Percentiles rank a stretch among this genome's conserved stretches.
Evolutionary conservation across 2,888 invertebrate genomes (phyloP).

Genomic region (Perizoma flavofasciatum): DNA sequence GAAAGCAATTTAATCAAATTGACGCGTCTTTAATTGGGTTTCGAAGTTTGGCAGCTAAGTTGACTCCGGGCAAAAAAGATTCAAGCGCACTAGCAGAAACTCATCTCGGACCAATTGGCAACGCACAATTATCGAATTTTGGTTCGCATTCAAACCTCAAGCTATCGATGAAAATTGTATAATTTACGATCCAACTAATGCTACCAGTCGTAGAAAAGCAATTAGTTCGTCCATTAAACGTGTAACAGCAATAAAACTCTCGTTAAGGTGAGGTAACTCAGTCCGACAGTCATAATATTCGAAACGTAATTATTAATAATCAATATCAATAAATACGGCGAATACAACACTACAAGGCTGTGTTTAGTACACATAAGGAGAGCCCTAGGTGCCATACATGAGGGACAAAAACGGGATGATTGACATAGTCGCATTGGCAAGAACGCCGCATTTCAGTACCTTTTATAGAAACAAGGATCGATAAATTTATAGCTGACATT

Average conservation of each 20-base stretch:
- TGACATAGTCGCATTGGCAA: slow-evolving; percentile 27
- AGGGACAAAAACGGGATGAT: slow-evolving; percentile 32
- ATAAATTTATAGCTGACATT: slow-evolving; percentile 18
- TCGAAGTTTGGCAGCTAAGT: slow-evolving; percentile 44
- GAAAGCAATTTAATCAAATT: slow-evolving; percentile 40
- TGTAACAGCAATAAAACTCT: slow-evolving; percentile 37
- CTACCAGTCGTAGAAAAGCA: slow-evolving; percentile 31
- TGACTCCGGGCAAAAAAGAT: not conserved
- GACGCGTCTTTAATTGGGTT: slow-evolving; percentile 52
- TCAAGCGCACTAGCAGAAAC: not conserved
- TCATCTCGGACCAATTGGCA: not conserved
- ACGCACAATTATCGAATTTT: too few species aligned
- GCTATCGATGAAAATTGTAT: not conserved
- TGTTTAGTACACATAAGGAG: slow-evolving; percentile 30
- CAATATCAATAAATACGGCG: slow-evolving; percentile 30
- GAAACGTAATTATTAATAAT: slow-evolving; percentile 32
- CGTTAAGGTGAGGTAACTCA: slow-evolving; percentile 32
- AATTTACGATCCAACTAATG: slow-evolving; percentile 30
- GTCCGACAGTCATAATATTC: slow-evolving; percentile 28
- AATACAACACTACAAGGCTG: slow-evolving; percentile 20
- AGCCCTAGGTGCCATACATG: slow-evolving; percentile 24
- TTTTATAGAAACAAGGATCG: slow-evolving; percentile 30
- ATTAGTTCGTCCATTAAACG: slow-evolving; percentile 34
- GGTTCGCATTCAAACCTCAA: not conserved
- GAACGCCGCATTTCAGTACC: slow-evolving; percentile 27